Evolutionary conservation across 2,888 invertebrate genomes (phyloP).

Genomic region (Fissipunctia ypsillon): DNA sequence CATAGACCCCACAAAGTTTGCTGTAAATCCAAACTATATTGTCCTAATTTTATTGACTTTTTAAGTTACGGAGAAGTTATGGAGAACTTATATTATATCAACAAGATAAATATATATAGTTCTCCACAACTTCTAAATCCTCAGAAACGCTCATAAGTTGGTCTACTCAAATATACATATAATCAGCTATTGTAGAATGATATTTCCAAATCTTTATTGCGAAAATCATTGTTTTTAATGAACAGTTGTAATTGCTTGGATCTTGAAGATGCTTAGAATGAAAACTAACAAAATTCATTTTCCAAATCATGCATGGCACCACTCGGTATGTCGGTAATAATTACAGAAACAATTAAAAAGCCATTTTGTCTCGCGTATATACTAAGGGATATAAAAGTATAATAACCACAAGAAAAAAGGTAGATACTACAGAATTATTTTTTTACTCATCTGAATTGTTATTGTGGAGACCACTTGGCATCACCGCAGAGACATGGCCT

Average conservation of each 20-base stretch:
- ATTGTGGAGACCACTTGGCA: conserved; percentile 24
- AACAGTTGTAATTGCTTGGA: neutral
- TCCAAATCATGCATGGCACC: neutral
- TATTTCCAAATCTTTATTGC: neutral
- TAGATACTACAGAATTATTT: neutral
- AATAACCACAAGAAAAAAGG: conserved; percentile 1
- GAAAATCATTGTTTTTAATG: neutral
- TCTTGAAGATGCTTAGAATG: neutral
- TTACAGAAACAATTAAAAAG: no score
- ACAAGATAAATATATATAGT: no score
- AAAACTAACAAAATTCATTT: neutral
- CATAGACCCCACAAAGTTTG: neutral
- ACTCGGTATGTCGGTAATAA: no score
- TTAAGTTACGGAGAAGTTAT: no score
- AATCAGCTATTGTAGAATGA: neutral
- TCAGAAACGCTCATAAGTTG: conserved; percentile 1
- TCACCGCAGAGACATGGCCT: conserved; percentile 47
- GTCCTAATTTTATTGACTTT: no score
- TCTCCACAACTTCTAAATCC: neutral
- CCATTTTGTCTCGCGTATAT: no score
- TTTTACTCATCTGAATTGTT: conserved; percentile 12
- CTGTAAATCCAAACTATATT: no score
- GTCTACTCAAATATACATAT: neutral
- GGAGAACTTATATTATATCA: no score
- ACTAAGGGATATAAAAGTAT: neutral